Evolutionary conservation across 2,797 vertebrate species (phyloP).

Genomic region (Coilia nasus): DNA sequence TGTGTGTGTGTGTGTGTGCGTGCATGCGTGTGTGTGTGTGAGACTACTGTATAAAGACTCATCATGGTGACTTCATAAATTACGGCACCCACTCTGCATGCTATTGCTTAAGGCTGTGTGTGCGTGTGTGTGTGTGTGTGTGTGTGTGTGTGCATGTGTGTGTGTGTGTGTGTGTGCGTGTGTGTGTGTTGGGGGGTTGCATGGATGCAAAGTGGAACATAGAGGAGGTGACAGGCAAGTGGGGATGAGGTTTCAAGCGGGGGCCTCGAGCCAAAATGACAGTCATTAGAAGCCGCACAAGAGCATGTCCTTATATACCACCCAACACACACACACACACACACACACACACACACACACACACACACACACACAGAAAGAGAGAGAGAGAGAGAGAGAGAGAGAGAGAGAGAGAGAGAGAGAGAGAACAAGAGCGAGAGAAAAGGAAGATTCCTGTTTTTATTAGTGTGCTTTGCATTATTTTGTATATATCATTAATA

Average conservation of each 20-base stretch:
- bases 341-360: neutral
- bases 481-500: neutral
- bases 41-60: constrained; percentile 75
- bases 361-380: no score
- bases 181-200: neutral
- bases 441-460: constrained; percentile 44
- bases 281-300: constrained; percentile 88
- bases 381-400: constrained; percentile 5
- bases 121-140: neutral
- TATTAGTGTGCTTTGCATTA: neutral
- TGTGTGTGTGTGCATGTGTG: constrained; percentile 12
- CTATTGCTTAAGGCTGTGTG: constrained; percentile 29
- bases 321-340: neutral
- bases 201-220: constrained; percentile 73
- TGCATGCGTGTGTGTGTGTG: constrained; percentile 26
- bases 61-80: constrained; percentile 21
- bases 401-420: constrained; percentile 38
- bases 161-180: neutral
- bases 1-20: constrained; percentile 39
- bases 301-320: constrained; percentile 71
- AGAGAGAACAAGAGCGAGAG: constrained; percentile 61
- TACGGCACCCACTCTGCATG: constrained; percentile 29
- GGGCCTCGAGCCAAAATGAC: constrained; percentile 85
- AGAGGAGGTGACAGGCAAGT: constrained; percentile 83
- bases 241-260: constrained; percentile 78